Base-by-base conservation (phyloP, 2,888 invertebrate genomes). In the Andrena trimmerana region DNA sequence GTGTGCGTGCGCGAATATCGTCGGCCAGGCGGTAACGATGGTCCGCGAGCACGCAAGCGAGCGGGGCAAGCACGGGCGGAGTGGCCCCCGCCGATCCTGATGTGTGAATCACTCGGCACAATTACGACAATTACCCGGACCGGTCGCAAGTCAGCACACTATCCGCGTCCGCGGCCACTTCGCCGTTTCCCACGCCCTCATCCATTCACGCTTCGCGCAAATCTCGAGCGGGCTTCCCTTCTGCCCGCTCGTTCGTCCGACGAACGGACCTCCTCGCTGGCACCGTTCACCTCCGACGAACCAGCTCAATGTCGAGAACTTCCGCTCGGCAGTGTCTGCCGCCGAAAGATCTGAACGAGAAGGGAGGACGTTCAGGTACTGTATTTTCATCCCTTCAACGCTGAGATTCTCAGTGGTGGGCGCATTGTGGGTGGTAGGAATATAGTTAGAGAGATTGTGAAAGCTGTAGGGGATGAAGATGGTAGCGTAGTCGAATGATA, bases 71-170 rank as follows among this genome's bases (percentile, higher is more conserved):
- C 83, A 83, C 76, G 82, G 78, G 78, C 79, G 78, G 82, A 85
- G 78, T 66, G 78, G 70, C 80, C 68, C 42, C 54, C 66, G 79
- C 84, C 86, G 91, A 92, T 93, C 90, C 91, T 93, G 91, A 94
- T 93, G 94, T 93, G 93, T 94, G 94, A 94, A 94, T 94, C 94
- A 94, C 94, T 94, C 94, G 93, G 91, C 93, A 93, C 93, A 94
- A 94, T 94, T 94, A 93, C 92, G 90, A 89, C 94, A 94, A 94
- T 94, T 94, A 93, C 92, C 77, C 89, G 85, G 90, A 89, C 88
- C 89, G 90, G 89, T 90, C 89, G 90, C 91, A 89, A 91, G 90
- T 91, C 90, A 89, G 86, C 90, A 85, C 88, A 88, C 90, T 91
- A 91, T 90, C 91, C 92, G 88, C 91, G 90, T 89, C 86, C 90